phyloP scores from a whole-genome alignment of 1,140 invertebrate species.

The Scaptomyza hsui region DNA sequence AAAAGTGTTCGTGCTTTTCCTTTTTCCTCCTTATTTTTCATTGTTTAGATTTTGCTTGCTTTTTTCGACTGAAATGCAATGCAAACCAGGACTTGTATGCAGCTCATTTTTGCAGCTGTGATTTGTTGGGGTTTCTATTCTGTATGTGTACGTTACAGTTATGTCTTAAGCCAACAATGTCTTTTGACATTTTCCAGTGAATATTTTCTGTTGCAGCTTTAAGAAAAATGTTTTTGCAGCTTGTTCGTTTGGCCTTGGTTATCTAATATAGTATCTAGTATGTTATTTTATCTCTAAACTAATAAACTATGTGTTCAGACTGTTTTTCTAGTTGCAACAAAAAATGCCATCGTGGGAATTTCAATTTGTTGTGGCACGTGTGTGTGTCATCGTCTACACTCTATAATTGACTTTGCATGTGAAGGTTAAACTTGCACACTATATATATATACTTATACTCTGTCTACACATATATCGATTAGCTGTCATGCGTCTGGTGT shows the following conservation, averaged over 20 bases:
- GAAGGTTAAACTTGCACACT: constrained; percentile 21
- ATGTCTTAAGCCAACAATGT: constrained; percentile 67
- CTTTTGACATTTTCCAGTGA: constrained; percentile 52
- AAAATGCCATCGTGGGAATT: constrained; percentile 66
- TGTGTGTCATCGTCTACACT: constrained; percentile 7
- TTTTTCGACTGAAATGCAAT: constrained; percentile 9
- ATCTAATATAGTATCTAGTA: constrained; percentile 51
- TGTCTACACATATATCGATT: constrained; percentile 51
- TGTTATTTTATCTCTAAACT: constrained; percentile 23
- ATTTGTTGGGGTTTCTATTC: constrained; percentile 18
- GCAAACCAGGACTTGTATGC: constrained; percentile 28
- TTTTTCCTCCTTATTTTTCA: background rate
- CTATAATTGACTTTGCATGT: constrained; percentile 49
- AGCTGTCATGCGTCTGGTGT: constrained; percentile 6
- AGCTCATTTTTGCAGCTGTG: constrained; percentile 49
- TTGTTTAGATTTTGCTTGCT: constrained; percentile 2
- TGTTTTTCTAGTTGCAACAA: background rate
- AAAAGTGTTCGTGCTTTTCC: background rate
- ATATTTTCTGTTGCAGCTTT: constrained; percentile 17
- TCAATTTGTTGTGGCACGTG: constrained; percentile 60
- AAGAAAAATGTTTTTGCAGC: constrained; percentile 5
- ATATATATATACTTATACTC: constrained; percentile 3
- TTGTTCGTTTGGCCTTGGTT: constrained; percentile 22
- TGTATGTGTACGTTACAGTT: constrained; percentile 17
- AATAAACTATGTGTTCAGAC: constrained; percentile 24